Conservation (phyloP, 2,113 vertebrate genomes). For the Syngnathus scovelli region DNA sequence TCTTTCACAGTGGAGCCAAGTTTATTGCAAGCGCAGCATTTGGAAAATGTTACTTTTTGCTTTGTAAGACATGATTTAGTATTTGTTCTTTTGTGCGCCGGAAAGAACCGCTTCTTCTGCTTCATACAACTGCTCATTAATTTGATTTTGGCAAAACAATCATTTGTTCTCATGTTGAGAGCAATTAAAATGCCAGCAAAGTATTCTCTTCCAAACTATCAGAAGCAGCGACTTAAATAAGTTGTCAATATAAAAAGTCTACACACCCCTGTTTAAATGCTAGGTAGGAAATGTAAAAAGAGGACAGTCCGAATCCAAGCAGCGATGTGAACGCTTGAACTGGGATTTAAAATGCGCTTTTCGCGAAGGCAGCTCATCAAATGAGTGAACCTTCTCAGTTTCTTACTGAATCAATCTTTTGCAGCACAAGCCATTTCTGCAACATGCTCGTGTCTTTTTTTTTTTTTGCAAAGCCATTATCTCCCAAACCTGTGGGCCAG, state of each 20-base stretch:
- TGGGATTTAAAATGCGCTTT: conserved; percentile 18
- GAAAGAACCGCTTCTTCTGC: conserved; percentile 15
- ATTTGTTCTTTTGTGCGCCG: conserved; percentile 10
- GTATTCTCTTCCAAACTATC: too few relatives aligned
- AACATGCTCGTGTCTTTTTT: conserved; percentile 28
- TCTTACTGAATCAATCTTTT: conserved; percentile 24
- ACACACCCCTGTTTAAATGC: too few relatives aligned
- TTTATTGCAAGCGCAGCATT: conserved; percentile 32
- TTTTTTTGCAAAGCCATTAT: conserved; percentile 26
- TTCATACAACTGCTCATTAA: not conserved
- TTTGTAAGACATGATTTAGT: conserved; percentile 3
- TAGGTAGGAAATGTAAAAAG: too few relatives aligned
- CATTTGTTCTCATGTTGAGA: not conserved
- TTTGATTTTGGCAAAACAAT: not conserved
- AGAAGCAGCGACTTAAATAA: too few relatives aligned
- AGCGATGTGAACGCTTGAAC: conserved; percentile 24
- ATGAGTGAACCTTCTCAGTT: conserved; percentile 3
- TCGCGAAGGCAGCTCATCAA: conserved; percentile 10
- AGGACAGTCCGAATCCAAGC: conserved; percentile 9
- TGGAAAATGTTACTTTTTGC: conserved; percentile 4
- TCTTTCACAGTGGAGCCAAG: conserved; percentile 12
- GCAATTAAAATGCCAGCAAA: not conserved
- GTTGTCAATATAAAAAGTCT: too few relatives aligned
- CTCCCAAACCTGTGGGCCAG: conserved; percentile 41
- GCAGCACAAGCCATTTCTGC: conserved; percentile 25